Base-by-base conservation (phyloP, 2,888 invertebrate genomes). In the Lottia gigantea region DNA sequence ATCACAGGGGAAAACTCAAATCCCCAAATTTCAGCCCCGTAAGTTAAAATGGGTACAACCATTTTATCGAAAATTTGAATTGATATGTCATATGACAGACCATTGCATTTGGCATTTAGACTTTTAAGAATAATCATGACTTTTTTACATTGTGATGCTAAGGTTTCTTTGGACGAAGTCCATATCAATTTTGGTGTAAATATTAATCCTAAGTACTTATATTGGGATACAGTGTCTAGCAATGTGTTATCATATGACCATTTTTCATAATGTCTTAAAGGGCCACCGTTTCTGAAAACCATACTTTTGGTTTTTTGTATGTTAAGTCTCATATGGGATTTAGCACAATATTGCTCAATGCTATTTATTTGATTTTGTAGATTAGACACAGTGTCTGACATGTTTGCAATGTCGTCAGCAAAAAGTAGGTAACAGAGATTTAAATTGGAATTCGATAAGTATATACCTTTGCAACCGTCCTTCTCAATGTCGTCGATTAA, bases 141-240 rank as follows among this genome's bases (percentile, higher is more conserved):
- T 4, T 64, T 40, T 64, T 76, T n/a, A 75, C 73, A 61, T 68
- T 64, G 68, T 0, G 46, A 7, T 64, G 49, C 0, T 46, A 68
- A n/a, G n/a, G 47, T 15, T 25, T 15, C 31, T 7, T 46, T 6
- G n/a, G n/a, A 25, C 31, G 14, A 46, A 47, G 25, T 47, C 64
- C 64, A 68, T 1, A 47, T 64, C 11, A 47, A 47, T 68, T 68
- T 31, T 2, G 68, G 64, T 3, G 68, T 47, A 16, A 68, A 64
- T 2, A 64, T 2, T 26, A 68, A 12, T 16, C 68, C 49, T n/a
- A 68, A n/a, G 12, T 47, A 47, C 19, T 64, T 64, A 23, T 64
- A 68, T 31, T 11, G 64, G n/a, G 46, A 47, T 26, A 23, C 46
- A 4, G 46, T 46, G 14, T 8, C 16, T 46, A 64, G 31, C 31